A percentile compares a stretch with the other conserved stretches of the same genome.
Conservation (phyloP, 1,140 invertebrate genomes). For the Drosophila pruinosa region DNA sequence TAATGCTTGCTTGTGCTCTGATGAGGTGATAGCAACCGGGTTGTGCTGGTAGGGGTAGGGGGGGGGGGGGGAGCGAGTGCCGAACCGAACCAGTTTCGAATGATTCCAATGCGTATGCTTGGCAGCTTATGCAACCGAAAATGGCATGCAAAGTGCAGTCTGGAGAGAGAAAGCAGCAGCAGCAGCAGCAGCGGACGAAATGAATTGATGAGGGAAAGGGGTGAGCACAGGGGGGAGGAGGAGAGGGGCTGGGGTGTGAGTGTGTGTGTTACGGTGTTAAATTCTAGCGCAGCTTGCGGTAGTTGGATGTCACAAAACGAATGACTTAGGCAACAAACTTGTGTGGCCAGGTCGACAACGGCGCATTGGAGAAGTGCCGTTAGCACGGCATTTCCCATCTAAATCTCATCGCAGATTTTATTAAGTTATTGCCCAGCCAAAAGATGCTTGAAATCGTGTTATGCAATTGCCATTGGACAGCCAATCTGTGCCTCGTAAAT, state of each 20-base stretch:
- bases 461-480: slow-evolving; percentile 16
- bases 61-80: neutral
- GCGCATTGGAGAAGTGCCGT: slow-evolving; percentile 32
- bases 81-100: slow-evolving; percentile 11
- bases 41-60: neutral
- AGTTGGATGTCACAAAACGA: slow-evolving; percentile 47
- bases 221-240: neutral
- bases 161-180: neutral
- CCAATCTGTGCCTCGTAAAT: neutral
- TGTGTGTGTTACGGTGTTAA: slow-evolving; percentile 19
- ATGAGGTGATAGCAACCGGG: neutral
- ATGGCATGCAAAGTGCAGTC: slow-evolving; percentile 15
- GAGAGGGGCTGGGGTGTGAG: neutral
- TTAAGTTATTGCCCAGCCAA: slow-evolving; percentile 12
- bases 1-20: slow-evolving; percentile 2
- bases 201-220: neutral
- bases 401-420: too few relatives aligned
- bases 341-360: slow-evolving; percentile 23
- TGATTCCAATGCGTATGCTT: neutral
- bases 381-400: too few relatives aligned
- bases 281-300: slow-evolving; percentile 52
- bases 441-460: slow-evolving; percentile 3
- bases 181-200: neutral
- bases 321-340: slow-evolving; percentile 52
- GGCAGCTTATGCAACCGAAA: slow-evolving; percentile 41